Conservation (phyloP, 2,888 invertebrate genomes). For the Salpingus planirostris region DNA sequence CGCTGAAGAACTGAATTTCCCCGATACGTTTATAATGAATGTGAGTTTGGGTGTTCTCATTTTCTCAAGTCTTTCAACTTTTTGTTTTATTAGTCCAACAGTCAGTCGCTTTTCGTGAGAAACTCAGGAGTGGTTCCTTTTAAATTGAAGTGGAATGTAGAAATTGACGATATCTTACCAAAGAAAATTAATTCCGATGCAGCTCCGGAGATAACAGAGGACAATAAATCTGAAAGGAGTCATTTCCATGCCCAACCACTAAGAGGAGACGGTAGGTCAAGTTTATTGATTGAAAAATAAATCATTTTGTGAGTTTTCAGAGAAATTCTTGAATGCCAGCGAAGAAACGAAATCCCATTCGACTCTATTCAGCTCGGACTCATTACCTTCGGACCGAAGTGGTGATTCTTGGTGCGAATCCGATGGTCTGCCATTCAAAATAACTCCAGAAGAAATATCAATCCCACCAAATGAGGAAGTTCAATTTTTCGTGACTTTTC, state of each 20-base stretch:
- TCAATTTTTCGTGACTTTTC: conserved; percentile 46
- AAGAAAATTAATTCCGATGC: conserved; percentile 9
- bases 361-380: conserved; percentile 22
- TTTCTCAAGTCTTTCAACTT: no score
- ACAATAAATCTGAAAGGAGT: no score
- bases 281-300: no score
- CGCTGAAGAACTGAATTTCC: conserved; percentile 41
- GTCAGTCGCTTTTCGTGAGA: no score
- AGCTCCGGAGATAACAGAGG: no score
- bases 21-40: conserved; percentile 50
- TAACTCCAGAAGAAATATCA: conserved; percentile 43
- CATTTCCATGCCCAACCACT: background rate
- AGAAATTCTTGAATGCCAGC: no score
- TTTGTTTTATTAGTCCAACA: no score
- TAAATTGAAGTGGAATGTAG: conserved; percentile 23
- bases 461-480: conserved; percentile 41
- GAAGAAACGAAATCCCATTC: no score
- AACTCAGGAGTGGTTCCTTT: conserved; percentile 29
- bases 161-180: conserved; percentile 15
- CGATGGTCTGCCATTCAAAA: conserved; percentile 43
- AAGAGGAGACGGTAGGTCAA: background rate
- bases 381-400: conserved; percentile 10
- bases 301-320: no score
- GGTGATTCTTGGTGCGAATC: conserved; percentile 16
- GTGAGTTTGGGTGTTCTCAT: no score